Conservation (phyloP, 2,888 invertebrate genomes). For the Lysandra bellargus region DNA sequence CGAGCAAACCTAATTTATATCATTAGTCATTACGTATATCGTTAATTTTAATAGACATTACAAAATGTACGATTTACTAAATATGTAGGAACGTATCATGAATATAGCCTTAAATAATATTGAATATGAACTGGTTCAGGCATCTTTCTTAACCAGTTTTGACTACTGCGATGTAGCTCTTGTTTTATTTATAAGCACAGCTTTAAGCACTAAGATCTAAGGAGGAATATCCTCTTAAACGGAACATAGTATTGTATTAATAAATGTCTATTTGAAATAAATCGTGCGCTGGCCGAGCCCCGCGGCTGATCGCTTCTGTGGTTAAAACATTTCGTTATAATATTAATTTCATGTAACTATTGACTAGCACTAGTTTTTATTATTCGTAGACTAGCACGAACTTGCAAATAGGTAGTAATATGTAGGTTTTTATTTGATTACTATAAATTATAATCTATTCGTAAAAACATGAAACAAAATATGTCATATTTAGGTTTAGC, state of each 20-base stretch:
- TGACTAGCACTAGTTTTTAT: background rate
- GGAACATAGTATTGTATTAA: slow-evolving; percentile 49
- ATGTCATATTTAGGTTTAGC: no score
- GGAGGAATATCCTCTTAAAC: slow-evolving; percentile 47
- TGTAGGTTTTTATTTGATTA: background rate
- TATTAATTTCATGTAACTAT: background rate
- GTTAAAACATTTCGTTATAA: slow-evolving; percentile 38
- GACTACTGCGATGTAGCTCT: slow-evolving; percentile 47
- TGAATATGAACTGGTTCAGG: slow-evolving; percentile 58
- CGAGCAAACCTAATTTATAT: background rate
- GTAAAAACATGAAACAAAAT: no score
- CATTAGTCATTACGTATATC: background rate
- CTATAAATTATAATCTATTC: no score
- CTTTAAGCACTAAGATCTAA: slow-evolving; percentile 39
- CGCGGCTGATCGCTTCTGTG: slow-evolving; percentile 72
- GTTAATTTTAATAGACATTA: background rate
- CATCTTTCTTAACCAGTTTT: slow-evolving; percentile 68
- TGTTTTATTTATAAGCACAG: slow-evolving; percentile 32
- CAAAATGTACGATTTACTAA: background rate
- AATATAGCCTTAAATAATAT: slow-evolving; percentile 48
- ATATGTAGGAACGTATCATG: slow-evolving; percentile 25
- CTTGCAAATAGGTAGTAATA: background rate
- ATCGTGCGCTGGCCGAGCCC: slow-evolving; percentile 71
- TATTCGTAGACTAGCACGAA: background rate
- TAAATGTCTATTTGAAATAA: slow-evolving; percentile 56